Evolutionary conservation across 2,797 vertebrate genomes (phyloP), one percentile per base, ranked within the genome.

Genomic region (Poliocrania exsul): DNA sequence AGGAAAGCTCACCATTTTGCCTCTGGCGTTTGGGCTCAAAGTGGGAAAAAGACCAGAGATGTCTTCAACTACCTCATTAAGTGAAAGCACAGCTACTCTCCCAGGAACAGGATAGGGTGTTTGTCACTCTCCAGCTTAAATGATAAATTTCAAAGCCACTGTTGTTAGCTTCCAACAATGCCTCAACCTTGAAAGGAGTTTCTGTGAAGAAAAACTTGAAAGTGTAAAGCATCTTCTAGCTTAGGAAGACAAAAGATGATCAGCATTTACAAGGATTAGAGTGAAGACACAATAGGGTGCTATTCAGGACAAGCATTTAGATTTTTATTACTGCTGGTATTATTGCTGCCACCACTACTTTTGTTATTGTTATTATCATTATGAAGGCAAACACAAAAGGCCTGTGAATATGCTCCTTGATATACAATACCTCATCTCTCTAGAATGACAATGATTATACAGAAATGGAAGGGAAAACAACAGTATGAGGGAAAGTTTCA

Each of bases 21-120:
- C 93, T 91, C 92, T 93, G 90, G 81, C 93, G 0, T 85, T 80
- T 78, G 80, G 67, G 58, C 80, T 96, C 86, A 80, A 93, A 96
- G 91, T 73, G 53, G 70, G 73, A 86, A 93, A 95, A 92, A 42
- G 66, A 79, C 82, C 54, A 65, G 81, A 70, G 67, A 80, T 71
- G 62, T 91, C 91, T 91, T 96, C 93, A 79, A 64, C 91, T 96
- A 80, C 83, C 89, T 95, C 93, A 93, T 91, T 94, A 96, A 96
- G 49, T 60, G 87, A 90, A 93, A 69, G 71, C 81, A 53, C 56
- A 81, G 49, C 67, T 88, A 77, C 64, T 93, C 92, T 95, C 90
- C 54, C 72, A 91, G 88, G 86, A 95, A 23, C 33, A 70, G 75
- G 46, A 50, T 88, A 64, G 46, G 72, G 17, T 90, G 75, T 95